Evolutionary conservation across 2,797 vertebrate species (phyloP), one percentile per base, ranked within the genome.

Genomic region (Danio aesculapii): DNA sequence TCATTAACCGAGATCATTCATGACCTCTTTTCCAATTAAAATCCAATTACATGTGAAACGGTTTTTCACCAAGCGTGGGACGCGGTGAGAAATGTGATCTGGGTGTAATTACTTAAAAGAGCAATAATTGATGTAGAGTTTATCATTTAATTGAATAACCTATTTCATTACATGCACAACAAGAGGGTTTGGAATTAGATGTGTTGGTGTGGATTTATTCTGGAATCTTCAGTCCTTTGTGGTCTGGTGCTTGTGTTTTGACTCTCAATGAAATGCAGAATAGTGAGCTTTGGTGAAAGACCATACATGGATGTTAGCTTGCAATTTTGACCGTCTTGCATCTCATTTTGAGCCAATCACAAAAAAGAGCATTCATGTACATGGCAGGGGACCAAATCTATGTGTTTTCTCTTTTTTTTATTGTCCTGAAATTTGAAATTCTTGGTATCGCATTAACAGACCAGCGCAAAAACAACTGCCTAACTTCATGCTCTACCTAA

Each of bases 61-160:
- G 39, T 79, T 72, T 63, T 30, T 30, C 5, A 61, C 17, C 55
- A 61, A 69, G 46, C 30, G 47, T 62, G 66, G 46, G 46, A 41
- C 53, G 44, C 61, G 17, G 44, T 52, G 58, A 75, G 52, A 55
- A 76, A 53, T 66, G 49, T 11, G 46, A 79, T 71, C 69, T 55
- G 39, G 44, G 59, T 72, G 68, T 71, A 70, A 70, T 79, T 64
- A 14, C 58, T 47, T 64, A 39, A 64, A 53, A 72, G 49, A 63
- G 59, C 63, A 71, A 44, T 72, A 72, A 72, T 57, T 62, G 41
- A 12, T 72, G 68, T 72, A 39, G 68, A 80, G 64, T 46, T 2
- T 57, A 72, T 80, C 77, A 63, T 64, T 80, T 80, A 80, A 80
- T 72, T 46, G 50, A 80, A 80, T 64, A 55, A 47, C 58, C 17